Conservation (phyloP, 2,113 vertebrate genomes). For the Ellobius talpinus region DNA sequence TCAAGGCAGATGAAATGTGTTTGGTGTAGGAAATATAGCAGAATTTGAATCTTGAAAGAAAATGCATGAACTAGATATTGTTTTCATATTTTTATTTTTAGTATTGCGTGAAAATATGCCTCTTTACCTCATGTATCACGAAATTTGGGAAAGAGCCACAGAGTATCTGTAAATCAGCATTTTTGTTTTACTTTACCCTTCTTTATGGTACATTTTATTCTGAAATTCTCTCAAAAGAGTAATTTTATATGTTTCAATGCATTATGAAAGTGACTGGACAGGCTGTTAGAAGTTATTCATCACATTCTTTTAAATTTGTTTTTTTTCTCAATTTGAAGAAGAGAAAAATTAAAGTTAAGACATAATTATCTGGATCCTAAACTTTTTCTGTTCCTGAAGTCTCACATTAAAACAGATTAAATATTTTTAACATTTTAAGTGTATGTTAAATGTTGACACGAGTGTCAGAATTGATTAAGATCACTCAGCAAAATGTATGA, state of each 20-base stretch:
- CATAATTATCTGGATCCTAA: conserved; percentile 60
- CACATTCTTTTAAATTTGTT: background rate
- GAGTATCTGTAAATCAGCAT: background rate
- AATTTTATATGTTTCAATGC: background rate
- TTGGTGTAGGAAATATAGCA: background rate
- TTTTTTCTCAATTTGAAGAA: conserved; percentile 51
- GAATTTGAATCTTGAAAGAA: conserved; percentile 1
- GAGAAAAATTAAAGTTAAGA: conserved; percentile 49
- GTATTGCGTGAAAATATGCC: background rate
- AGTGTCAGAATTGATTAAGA: background rate
- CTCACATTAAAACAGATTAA: background rate
- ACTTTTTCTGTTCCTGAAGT: background rate
- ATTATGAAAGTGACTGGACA: background rate
- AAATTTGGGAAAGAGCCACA: background rate
- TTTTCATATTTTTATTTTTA: background rate
- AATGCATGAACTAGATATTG: background rate
- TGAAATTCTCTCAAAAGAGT: background rate
- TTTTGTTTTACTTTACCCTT: background rate
- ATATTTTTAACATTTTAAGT: background rate
- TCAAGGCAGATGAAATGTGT: background rate
- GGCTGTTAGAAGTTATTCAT: background rate
- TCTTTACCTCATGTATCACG: background rate
- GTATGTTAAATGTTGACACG: no score
- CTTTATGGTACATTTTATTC: background rate
- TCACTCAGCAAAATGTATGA: background rate